Conservation (phyloP, 92 coral and sea anemone genomes). For the Heliopora coerulea region DNA sequence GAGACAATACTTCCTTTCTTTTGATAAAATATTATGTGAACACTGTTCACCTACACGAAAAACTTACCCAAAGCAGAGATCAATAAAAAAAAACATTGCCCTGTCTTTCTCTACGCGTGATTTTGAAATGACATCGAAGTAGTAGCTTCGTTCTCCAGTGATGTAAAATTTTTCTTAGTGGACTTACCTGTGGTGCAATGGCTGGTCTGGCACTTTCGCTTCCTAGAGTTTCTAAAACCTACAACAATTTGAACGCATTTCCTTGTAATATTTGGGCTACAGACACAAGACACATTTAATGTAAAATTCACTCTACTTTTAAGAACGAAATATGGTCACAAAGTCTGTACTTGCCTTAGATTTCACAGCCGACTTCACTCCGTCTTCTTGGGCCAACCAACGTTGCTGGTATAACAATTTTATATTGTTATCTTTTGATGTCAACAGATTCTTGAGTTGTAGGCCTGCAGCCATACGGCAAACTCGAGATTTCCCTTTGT, state of each 20-base stretch:
- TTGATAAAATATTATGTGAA: too few relatives aligned
- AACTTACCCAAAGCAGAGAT: too few relatives aligned
- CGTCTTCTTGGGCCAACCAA: constrained; percentile 71
- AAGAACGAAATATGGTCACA: background rate
- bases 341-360: constrained; percentile 55
- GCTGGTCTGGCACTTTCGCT: constrained; percentile 92
- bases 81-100: too few relatives aligned
- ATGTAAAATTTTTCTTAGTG: too few relatives aligned
- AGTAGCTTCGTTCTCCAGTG: too few relatives aligned
- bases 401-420: constrained; percentile 77
- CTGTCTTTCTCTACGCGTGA: too few relatives aligned
- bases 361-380: constrained; percentile 61
- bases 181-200: constrained; percentile 84
- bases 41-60: too few relatives aligned
- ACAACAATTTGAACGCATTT: constrained; percentile 8
- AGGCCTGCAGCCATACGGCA: constrained; percentile 99
- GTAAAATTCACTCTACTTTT: background rate
- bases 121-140: background rate
- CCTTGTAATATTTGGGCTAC: background rate
- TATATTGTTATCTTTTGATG: constrained; percentile 81
- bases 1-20: too few relatives aligned
- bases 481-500: constrained; percentile 78
- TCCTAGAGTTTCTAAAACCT: constrained; percentile 81
- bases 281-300: background rate
- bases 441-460: constrained; percentile 87